Base-by-base conservation (phyloP, 1,140 invertebrate genomes). In the Aphaenogaster ashmeadi region DNA sequence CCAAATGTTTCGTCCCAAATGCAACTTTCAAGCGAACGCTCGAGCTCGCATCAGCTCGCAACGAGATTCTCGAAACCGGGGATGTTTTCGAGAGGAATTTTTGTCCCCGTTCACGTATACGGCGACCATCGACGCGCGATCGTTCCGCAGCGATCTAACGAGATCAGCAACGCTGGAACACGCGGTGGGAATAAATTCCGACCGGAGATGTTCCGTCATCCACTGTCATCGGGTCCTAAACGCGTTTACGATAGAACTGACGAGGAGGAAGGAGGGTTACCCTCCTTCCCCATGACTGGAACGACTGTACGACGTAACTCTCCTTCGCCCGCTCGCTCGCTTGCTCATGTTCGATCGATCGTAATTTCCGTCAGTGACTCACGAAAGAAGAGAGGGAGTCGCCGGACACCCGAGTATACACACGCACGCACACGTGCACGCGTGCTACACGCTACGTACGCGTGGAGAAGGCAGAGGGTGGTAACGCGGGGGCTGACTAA, bases 321-420 rank as follows among this genome's bases (percentile, higher is more conserved):
- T 88, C 84, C 75, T 88, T 90, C 87, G 81, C 64, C 81, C 87
- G 64, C 85, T 81, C 75, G 47, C 56, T 62, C 79, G 69, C 41
- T 75, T 62, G 84, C 86, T 56, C 54, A 33, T 79, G 77, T 91
- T 75, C 90, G 91, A 94, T 95, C 94, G 94, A 95, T 95, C 91
- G 94, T 92, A 93, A 94, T 94, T 93, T 94, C 93, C 91, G 90
- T 91, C 88, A 88, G 92, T 95, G 94, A 95, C 88, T 94, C 93
- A 95, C 92, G 87, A 88, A 87, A 91, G 83, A 84, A 88, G 85
- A 92, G 88, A 86, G 86, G 77, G 80, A 86, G n/a, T 50, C 69
- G 41, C 33, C 41, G 15, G 72, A 75, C 71, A 78, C n/a, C 60
- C 50, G 27, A 64, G 44, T 58, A 18, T 38, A 41, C 41, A n/a